Evolutionary conservation across 1,140 invertebrate genomes (phyloP), one percentile per base, ranked within the genome.

Genomic region (Oryzaephilus surinamensis): DNA sequence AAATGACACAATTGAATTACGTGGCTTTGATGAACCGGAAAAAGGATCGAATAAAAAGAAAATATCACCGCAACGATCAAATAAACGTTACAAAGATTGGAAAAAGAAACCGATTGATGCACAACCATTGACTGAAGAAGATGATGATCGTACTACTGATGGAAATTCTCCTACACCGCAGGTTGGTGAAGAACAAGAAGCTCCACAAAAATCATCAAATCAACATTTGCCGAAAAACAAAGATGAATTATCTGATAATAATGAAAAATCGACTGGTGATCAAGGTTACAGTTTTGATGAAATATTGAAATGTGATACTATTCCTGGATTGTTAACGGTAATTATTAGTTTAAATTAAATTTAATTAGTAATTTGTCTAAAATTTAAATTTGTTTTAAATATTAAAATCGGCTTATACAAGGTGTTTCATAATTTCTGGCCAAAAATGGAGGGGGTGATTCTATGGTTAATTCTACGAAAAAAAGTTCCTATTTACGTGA

Each of bases 1-100:
- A 54, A 72, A 81, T 46, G 91, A 95, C 48, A 91, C 84, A n/a
- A 95, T 96, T 41, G 91, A 95, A 60, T 64, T 95, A 32, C 76
- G 80, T 37, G 91, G 91, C 4, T 96, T 95, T 66, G 88, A 93
- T 27, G 84, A 89, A 48, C 43, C 37, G 8, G 48, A 60, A 4
- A 61, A 41, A 28, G 24, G 54, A 47, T 17, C 42, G 18, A 61
- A 61, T 26, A 59, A 52, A 10, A 72, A 70, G 43, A 69, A 67
- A 34, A 57, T 60, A 30, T 62, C 63, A 2, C 53, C 60, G n/a
- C 51, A 54, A 1, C 61, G 64, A 41, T 64, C 64, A 40, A n/a
- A n/a, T n/a, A 66, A 70, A 48, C 58, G n/a, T 32, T 50, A 23
- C 10, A 41, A 46, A n/a, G 52, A 55, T 13, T 51, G 43, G 43